A percentile compares a stretch with the other conserved stretches of the same genome.
phyloP scores from a whole-genome alignment of 1,140 invertebrate genomes.

The Eurosta solidaginis region DNA sequence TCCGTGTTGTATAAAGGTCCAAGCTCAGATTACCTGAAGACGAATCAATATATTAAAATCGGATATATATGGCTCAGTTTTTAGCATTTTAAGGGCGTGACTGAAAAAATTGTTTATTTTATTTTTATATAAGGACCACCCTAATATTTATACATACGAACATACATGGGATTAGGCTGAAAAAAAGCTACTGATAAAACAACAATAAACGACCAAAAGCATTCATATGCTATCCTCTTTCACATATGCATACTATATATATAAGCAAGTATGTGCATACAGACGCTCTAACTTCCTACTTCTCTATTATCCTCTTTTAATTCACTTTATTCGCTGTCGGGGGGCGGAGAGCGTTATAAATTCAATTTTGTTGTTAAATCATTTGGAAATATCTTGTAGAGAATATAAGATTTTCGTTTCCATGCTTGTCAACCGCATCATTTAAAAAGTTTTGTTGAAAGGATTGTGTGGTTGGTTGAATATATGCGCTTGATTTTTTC shows the following conservation, averaged over 20 bases:
- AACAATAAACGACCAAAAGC: no score
- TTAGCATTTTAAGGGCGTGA: no score
- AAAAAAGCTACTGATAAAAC: no score
- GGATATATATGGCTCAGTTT: no score
- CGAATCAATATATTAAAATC: no score
- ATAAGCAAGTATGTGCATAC: neutral
- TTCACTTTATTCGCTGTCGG: neutral
- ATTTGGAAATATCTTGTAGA: slow-evolving; percentile 11
- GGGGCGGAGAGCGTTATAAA: neutral
- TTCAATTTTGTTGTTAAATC: slow-evolving; percentile 23
- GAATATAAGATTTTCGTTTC: slow-evolving; percentile 15
- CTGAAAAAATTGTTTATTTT: no score
- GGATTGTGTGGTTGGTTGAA: neutral
- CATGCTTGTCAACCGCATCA: slow-evolving; percentile 5
- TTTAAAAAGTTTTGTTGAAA: neutral
- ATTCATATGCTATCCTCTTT: no score
- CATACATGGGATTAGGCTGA: no score
- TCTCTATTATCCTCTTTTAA: slow-evolving; percentile 5
- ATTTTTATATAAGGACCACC: no score
- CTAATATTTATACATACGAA: no score
- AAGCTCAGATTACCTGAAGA: no score
- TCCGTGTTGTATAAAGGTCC: no score
- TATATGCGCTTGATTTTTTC: neutral
- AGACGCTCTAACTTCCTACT: neutral
- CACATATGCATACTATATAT: neutral